A percentile compares a stretch with the other conserved stretches of the same genome.
Conservation (phyloP, 2,888 invertebrate genomes). For the Drosophila atripex region DNA sequence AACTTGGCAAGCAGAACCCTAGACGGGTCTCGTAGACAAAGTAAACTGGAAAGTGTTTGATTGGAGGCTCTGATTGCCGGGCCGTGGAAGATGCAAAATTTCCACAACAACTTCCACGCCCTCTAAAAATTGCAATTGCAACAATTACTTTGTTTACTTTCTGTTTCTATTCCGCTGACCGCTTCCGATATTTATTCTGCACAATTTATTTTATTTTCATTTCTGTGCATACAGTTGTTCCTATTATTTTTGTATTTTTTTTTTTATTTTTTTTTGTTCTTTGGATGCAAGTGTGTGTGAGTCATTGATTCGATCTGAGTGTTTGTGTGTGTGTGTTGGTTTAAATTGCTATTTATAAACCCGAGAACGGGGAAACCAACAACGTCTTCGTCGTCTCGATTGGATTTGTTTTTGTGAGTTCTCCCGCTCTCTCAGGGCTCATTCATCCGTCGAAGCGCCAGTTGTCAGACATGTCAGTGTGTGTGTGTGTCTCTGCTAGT, state of each 20-base stretch:
- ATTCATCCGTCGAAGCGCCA: conserved; percentile 40
- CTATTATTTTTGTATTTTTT: conserved; percentile 25
- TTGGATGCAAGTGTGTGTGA: conserved; percentile 23
- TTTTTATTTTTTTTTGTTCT: conserved; percentile 14
- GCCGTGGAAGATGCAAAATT: conserved; percentile 3
- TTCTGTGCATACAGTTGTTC: not conserved
- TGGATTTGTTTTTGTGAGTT: conserved; percentile 33
- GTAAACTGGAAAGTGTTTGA: conserved; percentile 20
- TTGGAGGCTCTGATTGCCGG: conserved; percentile 16
- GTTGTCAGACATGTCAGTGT: conserved; percentile 1
- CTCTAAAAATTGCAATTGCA: conserved; percentile 28
- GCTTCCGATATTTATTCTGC: conserved; percentile 47
- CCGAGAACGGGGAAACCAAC: conserved; percentile 22
- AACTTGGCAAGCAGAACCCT: conserved; percentile 6
- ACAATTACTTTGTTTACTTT: conserved; percentile 57
- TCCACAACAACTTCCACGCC: not conserved
- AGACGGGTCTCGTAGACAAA: conserved; percentile 15
- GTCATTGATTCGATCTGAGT: conserved; percentile 15
- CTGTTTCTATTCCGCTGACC: conserved; percentile 28
- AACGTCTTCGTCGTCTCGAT: conserved; percentile 24
- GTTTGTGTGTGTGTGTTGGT: conserved; percentile 29
- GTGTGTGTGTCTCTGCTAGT: not conserved
- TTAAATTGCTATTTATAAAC: conserved; percentile 56
- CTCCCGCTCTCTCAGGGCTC: conserved; percentile 23
- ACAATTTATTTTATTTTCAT: conserved; percentile 44